phyloP scores from a whole-genome alignment of 1,140 invertebrate species.

The Aethina tumida region DNA sequence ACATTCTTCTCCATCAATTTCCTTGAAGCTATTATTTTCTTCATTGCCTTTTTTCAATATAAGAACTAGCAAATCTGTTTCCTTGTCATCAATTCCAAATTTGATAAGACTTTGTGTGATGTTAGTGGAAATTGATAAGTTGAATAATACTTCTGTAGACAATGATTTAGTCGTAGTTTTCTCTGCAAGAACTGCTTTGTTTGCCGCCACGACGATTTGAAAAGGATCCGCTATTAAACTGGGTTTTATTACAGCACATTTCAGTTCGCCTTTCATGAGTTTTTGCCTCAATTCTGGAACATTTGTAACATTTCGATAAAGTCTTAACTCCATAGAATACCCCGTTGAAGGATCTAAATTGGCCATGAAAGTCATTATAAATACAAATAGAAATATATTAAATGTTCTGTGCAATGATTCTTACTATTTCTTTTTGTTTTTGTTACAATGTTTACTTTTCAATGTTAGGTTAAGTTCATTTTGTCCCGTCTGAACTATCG shows the following conservation, averaged over 20 bases:
- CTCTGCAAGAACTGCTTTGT: slow-evolving; percentile 47
- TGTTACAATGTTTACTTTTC: too few species aligned
- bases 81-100: slow-evolving; percentile 49
- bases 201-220: slow-evolving; percentile 54
- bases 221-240: slow-evolving; percentile 49
- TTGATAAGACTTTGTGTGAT: slow-evolving; percentile 50
- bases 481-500: too few species aligned
- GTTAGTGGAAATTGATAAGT: slow-evolving; percentile 55
- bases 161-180: slow-evolving; percentile 50
- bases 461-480: too few species aligned
- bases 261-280: slow-evolving; percentile 41
- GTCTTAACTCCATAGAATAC: slow-evolving; percentile 39
- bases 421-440: too few species aligned
- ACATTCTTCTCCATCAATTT: slow-evolving; percentile 17
- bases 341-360: slow-evolving; percentile 39
- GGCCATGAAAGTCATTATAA: too few species aligned
- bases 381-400: too few species aligned
- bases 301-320: slow-evolving; percentile 51
- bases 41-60: slow-evolving; percentile 38
- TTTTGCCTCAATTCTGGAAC: slow-evolving; percentile 41
- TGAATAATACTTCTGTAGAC: slow-evolving; percentile 56
- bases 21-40: slow-evolving; percentile 18
- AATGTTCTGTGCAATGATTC: too few species aligned
- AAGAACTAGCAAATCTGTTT: slow-evolving; percentile 45
- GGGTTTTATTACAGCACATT: slow-evolving; percentile 51